Percentiles rank a stretch among this genome's conserved stretches.
Conservation (phyloP, 2,797 vertebrate species). For the Galago senegalensis region DNA sequence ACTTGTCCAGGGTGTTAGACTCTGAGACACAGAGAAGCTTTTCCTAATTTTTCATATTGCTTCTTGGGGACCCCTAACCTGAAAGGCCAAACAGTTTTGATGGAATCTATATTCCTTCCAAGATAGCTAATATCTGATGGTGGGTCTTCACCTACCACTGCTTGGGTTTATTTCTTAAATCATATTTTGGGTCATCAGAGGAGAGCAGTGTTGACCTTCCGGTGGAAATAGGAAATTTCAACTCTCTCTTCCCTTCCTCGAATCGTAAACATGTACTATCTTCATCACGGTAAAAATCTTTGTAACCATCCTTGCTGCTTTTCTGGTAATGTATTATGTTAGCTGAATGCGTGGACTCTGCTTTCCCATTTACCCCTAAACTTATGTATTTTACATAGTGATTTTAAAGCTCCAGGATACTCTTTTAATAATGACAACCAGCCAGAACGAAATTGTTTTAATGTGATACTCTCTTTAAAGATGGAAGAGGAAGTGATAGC, state of each 20-base stretch:
- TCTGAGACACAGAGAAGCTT: background rate
- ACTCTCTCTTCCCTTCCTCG: background rate
- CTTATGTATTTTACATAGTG: slow-evolving; percentile 65
- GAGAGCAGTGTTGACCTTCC: background rate
- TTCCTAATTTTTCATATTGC: background rate
- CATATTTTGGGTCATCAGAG: background rate
- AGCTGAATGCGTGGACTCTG: slow-evolving; percentile 39
- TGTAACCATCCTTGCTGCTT: slow-evolving; percentile 33
- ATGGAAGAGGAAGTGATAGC: slow-evolving; percentile 43
- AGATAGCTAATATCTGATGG: background rate
- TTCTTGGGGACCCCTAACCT: background rate
- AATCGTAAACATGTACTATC: background rate
- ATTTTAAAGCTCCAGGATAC: slow-evolving; percentile 66
- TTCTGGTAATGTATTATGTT: slow-evolving; percentile 64
- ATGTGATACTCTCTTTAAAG: slow-evolving; percentile 65
- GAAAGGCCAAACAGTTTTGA: slow-evolving; percentile 4
- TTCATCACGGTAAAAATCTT: slow-evolving; percentile 23
- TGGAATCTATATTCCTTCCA: background rate
- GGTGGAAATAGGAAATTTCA: background rate
- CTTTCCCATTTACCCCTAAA: slow-evolving; percentile 58
- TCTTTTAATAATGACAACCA: slow-evolving; percentile 77
- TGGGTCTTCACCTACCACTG: background rate
- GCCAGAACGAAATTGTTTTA: slow-evolving; percentile 75
- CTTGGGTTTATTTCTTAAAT: background rate
- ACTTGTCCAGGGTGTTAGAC: background rate